Evolutionary conservation across 2,888 invertebrate genomes (phyloP).

Genomic region (Noctua janthina): DNA sequence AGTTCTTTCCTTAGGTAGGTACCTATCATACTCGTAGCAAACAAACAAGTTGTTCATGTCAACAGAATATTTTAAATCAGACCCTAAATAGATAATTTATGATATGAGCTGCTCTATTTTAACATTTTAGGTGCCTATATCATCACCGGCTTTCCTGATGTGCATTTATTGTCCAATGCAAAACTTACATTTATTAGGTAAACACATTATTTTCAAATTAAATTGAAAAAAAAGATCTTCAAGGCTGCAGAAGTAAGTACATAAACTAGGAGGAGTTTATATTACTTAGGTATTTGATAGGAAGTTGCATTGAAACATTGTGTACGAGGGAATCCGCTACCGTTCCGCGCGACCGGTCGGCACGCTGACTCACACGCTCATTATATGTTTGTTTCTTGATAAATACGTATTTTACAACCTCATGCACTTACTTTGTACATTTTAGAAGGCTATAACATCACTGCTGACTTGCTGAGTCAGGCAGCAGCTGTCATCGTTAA

Average conservation of each 20-base stretch:
- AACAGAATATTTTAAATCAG: background rate
- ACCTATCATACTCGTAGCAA: too few relatives aligned
- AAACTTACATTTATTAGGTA: background rate
- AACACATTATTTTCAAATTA: too few relatives aligned
- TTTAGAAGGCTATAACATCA: background rate
- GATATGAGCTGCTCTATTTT: background rate
- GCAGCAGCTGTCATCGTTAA: background rate
- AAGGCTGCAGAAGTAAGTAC: background rate
- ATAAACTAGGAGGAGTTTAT: background rate
- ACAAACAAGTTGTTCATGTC: background rate
- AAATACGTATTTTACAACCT: conserved; percentile 25
- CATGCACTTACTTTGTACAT: background rate
- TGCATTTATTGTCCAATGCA: background rate
- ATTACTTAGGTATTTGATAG: background rate
- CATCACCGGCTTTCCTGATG: too few relatives aligned
- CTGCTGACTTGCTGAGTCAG: background rate
- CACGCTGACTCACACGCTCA: conserved; percentile 27
- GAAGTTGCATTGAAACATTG: conserved; percentile 26
- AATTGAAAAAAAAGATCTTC: too few relatives aligned
- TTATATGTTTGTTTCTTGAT: conserved; percentile 22
- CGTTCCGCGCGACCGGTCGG: conserved; percentile 45
- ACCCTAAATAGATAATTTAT: background rate
- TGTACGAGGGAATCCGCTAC: conserved; percentile 42
- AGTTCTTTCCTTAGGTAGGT: too few relatives aligned
- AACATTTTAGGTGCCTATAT: background rate